Base-by-base conservation (phyloP, 1,140 invertebrate genomes). In the Campoletis sonorensis region DNA sequence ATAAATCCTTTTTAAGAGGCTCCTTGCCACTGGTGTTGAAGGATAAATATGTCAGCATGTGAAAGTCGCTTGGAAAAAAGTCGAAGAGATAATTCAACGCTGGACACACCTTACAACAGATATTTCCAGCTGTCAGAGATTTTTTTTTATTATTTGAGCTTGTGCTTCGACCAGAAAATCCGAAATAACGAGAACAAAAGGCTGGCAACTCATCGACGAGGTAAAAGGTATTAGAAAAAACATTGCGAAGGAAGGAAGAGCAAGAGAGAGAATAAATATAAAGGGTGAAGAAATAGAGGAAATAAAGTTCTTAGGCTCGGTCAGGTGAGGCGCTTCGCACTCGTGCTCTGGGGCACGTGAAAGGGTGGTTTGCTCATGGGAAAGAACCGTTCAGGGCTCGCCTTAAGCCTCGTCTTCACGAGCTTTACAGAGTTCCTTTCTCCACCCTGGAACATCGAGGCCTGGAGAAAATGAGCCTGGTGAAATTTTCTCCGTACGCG, bases 401-500 rank as follows among this genome's bases (percentile, higher is more conserved):
- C 51, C n/a, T 21, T 54, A 21, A 54, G 51, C 51, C 51, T 54
- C 51, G 51, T 54, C 51, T 21, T 18, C n/a, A n/a, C n/a, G 8
- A 54, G 51, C 51, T 54, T 54, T 54, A 54, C 51, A 21, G n/a
- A 54, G 51, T 26, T 64, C 61, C 1, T 64, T 27, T 64, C 23
- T 64, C 26, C 61, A 64, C 15, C 61, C 61, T 27, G 61, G 27
- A 64, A 64, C 23, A 64, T 64, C n/a, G 27, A 64, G 61, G 61
- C 1, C 61, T 64, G 23, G 13, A 13, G 15, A 64, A 27, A 23
- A 27, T 13, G 61, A 64, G 61, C 23, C 26, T 64, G 2, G 54
- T n/a, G 40, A 45, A n/a, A 45, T 45, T 45, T 58, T 58, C 37
- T 18, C 70, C 21, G 70, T 54, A 54, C 33, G 23, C 61, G 61